Base-by-base conservation (phyloP, 2,797 vertebrate species). In the Molossus alvarezi region DNA sequence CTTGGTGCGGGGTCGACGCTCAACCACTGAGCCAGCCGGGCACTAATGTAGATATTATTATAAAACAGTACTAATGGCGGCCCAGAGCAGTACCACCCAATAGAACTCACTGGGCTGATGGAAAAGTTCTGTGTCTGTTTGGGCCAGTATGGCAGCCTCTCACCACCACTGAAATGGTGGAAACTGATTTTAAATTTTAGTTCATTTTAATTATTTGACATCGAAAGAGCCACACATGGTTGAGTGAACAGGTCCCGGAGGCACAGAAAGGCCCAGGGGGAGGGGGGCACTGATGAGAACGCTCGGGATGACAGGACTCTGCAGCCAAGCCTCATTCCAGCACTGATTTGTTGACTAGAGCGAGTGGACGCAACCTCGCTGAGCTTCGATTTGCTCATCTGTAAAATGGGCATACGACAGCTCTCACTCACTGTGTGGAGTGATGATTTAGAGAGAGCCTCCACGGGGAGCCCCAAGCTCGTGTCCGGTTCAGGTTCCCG, bases 401-500 rank as follows among this genome's bases (percentile, higher is more conserved):
- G 51, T 25, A 27, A 48, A 51, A 17, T 75, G 62, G 45, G 65
- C 14, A 23, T 7, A 33, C 2, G 9, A 9, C 11, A 71, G 51
- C 51, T 57, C 41, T 3, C 18, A 13, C 15, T 15, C 65, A 3
- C 10, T 1, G 0, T 2, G 41, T 7, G 23, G 53, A 2, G 27
- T 33, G n/a, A 27, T 27, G 71, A 51, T 13, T 37, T 33, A n/a
- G 71, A 3, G n/a, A n/a, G 27, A 18, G 0, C 1, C 67, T 8
- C 5, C 9, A 6, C 0, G 5, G 13, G 65, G 71, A 76, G 12
- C 6, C 12, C 0, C n/a, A 5, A 3, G 6, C 23, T 21, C 17
- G 6, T 2, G 15, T 69, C 2, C 0, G 9, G n/a, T 21, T 21
- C 3, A 9, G 48, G 81, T 29, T 33, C 72, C 9, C 18, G 5